These are phyloP conservation scores for Anas platyrhynchos DNA, from an alignment of 2,113 vertebrate species.

Conservation along the genomic window DNA sequence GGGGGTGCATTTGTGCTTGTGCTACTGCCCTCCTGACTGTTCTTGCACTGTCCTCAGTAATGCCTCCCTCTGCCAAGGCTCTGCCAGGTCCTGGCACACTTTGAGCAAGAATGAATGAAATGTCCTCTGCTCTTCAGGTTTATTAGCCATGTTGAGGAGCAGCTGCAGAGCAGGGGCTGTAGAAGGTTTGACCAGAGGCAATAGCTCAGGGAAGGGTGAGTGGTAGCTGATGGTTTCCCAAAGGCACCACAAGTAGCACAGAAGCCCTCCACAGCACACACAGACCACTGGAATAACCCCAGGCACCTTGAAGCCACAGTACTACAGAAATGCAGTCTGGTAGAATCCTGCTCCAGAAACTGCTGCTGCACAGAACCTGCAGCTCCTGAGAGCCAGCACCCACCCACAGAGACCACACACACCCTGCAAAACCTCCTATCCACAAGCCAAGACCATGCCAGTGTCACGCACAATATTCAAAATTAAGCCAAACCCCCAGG, in stretches of 20 bases:
- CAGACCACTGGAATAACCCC: background rate
- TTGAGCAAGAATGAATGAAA: background rate
- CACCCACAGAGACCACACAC: background rate
- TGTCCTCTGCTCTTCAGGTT: accelerated
- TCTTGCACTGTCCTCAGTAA: background rate
- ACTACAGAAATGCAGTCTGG: background rate
- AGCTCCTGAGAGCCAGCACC: background rate
- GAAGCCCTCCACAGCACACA: accelerated
- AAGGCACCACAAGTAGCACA: background rate
- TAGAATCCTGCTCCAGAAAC: background rate
- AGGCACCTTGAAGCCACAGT: accelerated
- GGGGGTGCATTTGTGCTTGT: background rate
- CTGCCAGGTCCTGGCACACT: background rate
- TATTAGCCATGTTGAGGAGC: background rate
- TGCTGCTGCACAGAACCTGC: background rate
- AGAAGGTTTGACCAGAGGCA: background rate
- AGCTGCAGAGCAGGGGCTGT: background rate
- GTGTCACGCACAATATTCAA: background rate
- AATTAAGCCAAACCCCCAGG: background rate
- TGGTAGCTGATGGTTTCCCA: background rate
- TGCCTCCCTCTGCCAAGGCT: accelerated
- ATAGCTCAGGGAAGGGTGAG: background rate
- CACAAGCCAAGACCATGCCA: background rate
- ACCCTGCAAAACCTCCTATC: background rate
- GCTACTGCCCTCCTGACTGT: background rate